Evolutionary conservation across 2,113 vertebrate species (phyloP).

Genomic region (Haliaeetus leucogaster): DNA sequence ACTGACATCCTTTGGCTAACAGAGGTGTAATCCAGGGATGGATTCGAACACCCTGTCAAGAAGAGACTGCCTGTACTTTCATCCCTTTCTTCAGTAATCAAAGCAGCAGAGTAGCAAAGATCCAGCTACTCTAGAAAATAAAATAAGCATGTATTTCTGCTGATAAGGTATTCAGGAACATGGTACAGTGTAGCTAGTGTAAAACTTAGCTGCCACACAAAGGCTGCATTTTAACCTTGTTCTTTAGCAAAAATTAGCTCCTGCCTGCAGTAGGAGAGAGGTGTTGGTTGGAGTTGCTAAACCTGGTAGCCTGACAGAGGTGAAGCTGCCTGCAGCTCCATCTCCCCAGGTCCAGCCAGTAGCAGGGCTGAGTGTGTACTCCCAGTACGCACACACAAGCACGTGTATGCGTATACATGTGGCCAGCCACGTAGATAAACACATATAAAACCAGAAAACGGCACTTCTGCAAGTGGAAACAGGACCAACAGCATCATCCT

Average conservation of each 20-base stretch:
- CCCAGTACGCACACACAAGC: not conserved
- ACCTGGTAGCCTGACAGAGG: not conserved
- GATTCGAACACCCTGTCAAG: not conserved
- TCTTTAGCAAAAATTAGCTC: not conserved
- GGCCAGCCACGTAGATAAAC: not conserved
- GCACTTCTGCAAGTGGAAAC: not conserved
- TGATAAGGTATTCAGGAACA: not conserved
- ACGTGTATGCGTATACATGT: fast-evolving
- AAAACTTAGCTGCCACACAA: not conserved
- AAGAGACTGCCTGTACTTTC: not conserved
- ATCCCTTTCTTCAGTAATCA: not conserved
- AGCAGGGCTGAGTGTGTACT: not conserved
- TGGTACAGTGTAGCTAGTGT: not conserved
- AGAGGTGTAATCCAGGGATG: not conserved
- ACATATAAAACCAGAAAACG: not conserved
- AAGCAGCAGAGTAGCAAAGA: not conserved
- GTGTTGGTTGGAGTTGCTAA: not conserved
- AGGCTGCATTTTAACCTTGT: not conserved
- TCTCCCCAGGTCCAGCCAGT: not conserved
- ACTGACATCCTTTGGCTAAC: not conserved
- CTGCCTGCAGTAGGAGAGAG: not conserved
- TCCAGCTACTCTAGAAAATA: not conserved
- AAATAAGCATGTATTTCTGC: not conserved
- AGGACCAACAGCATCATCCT: not conserved
- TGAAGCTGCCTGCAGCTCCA: not conserved